Evolutionary conservation across 2,797 vertebrate genomes (phyloP), one percentile per base, ranked within the genome.

Genomic region (Geotrypetes seraphini): DNA sequence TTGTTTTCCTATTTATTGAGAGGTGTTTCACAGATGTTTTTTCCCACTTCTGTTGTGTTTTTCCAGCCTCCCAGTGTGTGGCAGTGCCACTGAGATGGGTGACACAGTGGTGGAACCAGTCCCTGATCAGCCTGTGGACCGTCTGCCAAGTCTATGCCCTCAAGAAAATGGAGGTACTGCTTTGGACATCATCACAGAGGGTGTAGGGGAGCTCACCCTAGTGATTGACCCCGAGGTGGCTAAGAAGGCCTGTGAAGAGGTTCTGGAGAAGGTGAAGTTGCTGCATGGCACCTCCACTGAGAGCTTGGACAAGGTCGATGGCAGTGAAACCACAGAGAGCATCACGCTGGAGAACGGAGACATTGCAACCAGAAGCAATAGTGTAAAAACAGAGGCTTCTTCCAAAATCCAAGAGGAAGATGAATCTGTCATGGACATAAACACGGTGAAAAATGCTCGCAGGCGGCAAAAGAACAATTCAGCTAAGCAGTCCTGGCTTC

Each of bases 401-500:
- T 5, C 57, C 0, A 71, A 69, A 18, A 83, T 86, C 52, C 53
- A 7, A 1, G 75, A 84, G 56, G 86, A 85, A 14, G 83, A 82
- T 0, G 75, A 78, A 0, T 14, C 43, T 4, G 12, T 17, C 12
- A 53, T 36, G 8, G 46, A 59, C 5, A 46, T 58, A 0, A 35
- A 54, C 48, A 66, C 87, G 0, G 79, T 71, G 32, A 79, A 81
- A 56, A 85, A 73, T 0, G 78, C 78, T 1, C 79, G 88, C 2
- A 71, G 75, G 7, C 71, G 90, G 5, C 88, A 90, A 63, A 76
- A 85, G 43, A 86, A 88, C 49, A 90, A 94, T 57, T 87, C 90
- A 0, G 89, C 89, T 16, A 95, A 92, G 50, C 92, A 97, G 55
- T 98, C 95, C 0, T 96, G 92, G 92, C 84, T 98, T 3, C 79